Evolutionary conservation across 2,113 vertebrate genomes (phyloP).

Genomic region (Marmota flaviventris): DNA sequence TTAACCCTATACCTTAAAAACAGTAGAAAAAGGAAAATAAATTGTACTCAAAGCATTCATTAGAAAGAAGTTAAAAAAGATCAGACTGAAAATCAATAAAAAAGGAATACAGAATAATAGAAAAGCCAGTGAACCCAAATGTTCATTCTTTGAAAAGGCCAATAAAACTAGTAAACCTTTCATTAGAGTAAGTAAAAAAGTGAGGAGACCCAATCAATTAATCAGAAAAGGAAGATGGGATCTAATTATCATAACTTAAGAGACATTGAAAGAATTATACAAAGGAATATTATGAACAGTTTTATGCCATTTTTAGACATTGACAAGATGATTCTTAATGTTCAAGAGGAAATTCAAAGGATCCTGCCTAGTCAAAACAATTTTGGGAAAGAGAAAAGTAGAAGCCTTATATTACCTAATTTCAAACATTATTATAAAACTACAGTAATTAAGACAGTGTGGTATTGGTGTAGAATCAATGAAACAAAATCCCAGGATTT

Average conservation of each 20-base stretch:
- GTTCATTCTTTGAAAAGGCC: not conserved
- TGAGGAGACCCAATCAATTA: not conserved
- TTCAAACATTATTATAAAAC: not conserved
- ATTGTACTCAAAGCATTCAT: not conserved
- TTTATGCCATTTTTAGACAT: not conserved
- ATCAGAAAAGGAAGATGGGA: not conserved
- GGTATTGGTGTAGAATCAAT: not conserved
- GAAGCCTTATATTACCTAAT: not conserved
- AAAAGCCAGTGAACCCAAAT: not conserved
- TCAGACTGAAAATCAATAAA: not conserved
- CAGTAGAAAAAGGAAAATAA: not conserved
- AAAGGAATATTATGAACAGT: not conserved
- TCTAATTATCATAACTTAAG: not conserved
- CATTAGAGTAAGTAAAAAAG: not conserved
- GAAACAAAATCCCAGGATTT: not conserved
- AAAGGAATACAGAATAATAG: not conserved
- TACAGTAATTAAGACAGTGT: not conserved
- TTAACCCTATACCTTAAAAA: not conserved
- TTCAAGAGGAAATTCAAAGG: not conserved
- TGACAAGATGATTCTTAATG: not conserved
- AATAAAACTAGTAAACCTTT: not conserved
- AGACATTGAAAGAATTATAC: not conserved
- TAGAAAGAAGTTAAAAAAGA: not conserved
- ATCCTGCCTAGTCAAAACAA: not conserved
- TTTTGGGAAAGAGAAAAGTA: not conserved